Conservation (phyloP, 92 coral and sea anemone species). For the Hydrozoanthus gracilis region DNA sequence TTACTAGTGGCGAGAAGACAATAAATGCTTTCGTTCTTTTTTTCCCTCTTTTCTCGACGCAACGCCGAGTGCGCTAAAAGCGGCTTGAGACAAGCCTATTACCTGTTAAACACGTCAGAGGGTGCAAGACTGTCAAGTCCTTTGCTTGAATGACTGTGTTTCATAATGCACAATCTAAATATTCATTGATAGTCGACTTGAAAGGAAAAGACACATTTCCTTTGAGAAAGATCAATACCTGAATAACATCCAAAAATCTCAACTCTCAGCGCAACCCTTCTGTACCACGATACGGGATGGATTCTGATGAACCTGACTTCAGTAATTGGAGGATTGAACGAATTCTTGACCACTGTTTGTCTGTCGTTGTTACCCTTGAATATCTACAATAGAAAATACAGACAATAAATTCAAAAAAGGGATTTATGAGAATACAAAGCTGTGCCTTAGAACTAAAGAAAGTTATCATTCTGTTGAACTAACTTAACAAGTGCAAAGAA, state of each 20-base stretch:
- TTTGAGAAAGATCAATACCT: not conserved
- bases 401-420: not conserved
- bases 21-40: no score
- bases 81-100: no score
- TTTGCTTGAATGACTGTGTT: not conserved
- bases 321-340: not conserved
- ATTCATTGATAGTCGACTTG: not conserved
- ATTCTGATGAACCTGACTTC: not conserved
- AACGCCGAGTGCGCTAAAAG: no score
- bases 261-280: conserved; percentile 23
- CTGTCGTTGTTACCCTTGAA: conserved; percentile 31
- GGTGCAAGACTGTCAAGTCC: no score
- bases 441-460: not conserved
- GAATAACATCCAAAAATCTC: conserved; percentile 27
- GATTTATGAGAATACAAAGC: not conserved
- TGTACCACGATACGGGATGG: conserved; percentile 30
- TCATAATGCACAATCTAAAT: not conserved
- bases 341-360: conserved; percentile 3
- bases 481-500: not conserved
- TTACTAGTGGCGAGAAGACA: no score
- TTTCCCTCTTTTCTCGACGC: no score
- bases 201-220: not conserved
- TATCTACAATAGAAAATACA: not conserved
- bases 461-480: not conserved
- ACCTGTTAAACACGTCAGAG: no score